These are phyloP conservation scores for Danaus plexippus DNA, from an alignment of 1,140 invertebrate species.

Conservation along the genomic window DNA sequence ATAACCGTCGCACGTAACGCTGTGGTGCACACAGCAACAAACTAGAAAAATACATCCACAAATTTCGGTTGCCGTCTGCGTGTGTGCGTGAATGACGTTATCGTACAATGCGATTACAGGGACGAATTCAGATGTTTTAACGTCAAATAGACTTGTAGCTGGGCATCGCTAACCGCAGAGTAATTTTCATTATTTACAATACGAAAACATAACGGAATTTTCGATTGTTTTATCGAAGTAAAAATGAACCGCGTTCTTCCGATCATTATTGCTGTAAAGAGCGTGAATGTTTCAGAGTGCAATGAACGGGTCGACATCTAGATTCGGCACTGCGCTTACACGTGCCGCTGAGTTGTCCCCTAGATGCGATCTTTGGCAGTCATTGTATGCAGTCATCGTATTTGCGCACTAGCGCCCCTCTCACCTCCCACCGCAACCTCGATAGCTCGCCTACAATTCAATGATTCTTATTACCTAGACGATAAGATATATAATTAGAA, in stretches of 20 bases:
- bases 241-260: no score
- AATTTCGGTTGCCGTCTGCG: constrained; percentile 55
- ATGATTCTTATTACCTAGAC: no score
- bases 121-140: constrained; percentile 31
- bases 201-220: no score
- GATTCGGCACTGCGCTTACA: constrained; percentile 61
- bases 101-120: constrained; percentile 67
- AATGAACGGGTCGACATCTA: constrained; percentile 19
- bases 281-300: constrained; percentile 21
- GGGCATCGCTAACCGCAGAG: no score
- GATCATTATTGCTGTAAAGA: not conserved
- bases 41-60: constrained; percentile 66
- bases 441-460: no score
- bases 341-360: constrained; percentile 56
- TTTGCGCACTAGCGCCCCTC: constrained; percentile 48
- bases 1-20: constrained; percentile 32
- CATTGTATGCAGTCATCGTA: constrained; percentile 64
- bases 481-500: no score
- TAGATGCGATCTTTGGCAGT: constrained; percentile 66
- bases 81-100: constrained; percentile 69
- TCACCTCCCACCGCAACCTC: constrained; percentile 15
- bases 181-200: not conserved
- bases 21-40: constrained; percentile 45
- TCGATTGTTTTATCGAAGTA: not conserved
- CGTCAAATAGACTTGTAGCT: no score